Evolutionary conservation across 2,888 invertebrate species (phyloP).

Genomic region (Trichacis sp.): DNA sequence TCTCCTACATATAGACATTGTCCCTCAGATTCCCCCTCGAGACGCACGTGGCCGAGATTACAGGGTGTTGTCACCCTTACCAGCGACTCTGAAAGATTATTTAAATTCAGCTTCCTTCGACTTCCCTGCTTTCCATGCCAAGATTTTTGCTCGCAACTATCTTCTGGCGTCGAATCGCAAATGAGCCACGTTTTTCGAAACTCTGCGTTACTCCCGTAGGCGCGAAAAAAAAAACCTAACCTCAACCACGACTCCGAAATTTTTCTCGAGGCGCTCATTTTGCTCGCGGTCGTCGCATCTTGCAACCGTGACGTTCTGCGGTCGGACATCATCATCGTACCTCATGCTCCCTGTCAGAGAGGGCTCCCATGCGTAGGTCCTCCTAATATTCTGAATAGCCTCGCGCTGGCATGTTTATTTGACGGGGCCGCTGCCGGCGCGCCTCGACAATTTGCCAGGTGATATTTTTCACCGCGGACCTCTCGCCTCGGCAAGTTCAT

Average conservation of each 20-base stretch:
- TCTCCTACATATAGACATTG: slow-evolving; percentile 27
- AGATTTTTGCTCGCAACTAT: slow-evolving; percentile 49
- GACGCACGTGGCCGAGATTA: slow-evolving; percentile 65
- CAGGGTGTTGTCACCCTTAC: slow-evolving; percentile 57
- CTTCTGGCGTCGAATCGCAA: slow-evolving; percentile 38
- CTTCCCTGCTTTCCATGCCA: slow-evolving; percentile 36
- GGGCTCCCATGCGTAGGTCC: slow-evolving; percentile 58
- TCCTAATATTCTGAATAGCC: slow-evolving; percentile 67
- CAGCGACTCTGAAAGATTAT: slow-evolving; percentile 59
- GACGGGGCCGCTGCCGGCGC: slow-evolving; percentile 64
- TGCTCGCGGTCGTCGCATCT: slow-evolving; percentile 57
- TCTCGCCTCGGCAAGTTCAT: slow-evolving; percentile 22
- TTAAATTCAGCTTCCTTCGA: slow-evolving; percentile 57
- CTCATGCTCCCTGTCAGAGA: slow-evolving; percentile 62
- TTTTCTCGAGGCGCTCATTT: too few relatives aligned
- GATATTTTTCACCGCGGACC: slow-evolving; percentile 50
- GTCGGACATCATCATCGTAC: slow-evolving; percentile 68
- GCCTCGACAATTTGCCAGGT: slow-evolving; percentile 58
- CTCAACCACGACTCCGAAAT: slow-evolving; percentile 50
- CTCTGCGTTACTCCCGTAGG: too few relatives aligned
- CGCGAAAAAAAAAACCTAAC: too few relatives aligned
- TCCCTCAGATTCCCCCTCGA: slow-evolving; percentile 40
- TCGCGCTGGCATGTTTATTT: slow-evolving; percentile 67
- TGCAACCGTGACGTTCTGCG: slow-evolving; percentile 59
- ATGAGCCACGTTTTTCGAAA: too few relatives aligned